Evolutionary conservation across 2,797 vertebrate species (phyloP).

Genomic region (Sebastes iracundus): DNA sequence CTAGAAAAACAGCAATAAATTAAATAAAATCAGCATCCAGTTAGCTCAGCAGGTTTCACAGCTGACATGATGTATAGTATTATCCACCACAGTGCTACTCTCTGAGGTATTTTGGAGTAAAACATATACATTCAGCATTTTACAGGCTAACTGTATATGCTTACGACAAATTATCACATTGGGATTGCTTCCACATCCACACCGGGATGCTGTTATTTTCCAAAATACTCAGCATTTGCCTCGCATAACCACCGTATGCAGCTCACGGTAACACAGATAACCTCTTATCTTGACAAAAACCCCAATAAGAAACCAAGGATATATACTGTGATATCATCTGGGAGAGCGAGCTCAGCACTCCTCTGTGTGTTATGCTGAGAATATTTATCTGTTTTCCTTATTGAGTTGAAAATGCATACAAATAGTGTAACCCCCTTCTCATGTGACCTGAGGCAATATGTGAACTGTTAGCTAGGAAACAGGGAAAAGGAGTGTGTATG

Average conservation of each 20-base stretch:
- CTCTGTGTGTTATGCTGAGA: not conserved
- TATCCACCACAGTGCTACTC: not conserved
- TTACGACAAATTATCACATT: conserved; percentile 20
- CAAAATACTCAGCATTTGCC: conserved; percentile 10
- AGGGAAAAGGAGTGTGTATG: not conserved
- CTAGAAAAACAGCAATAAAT: not conserved
- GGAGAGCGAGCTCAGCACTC: not conserved
- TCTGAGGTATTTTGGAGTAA: conserved; percentile 9
- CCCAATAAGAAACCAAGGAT: conserved; percentile 18
- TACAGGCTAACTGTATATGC: not conserved
- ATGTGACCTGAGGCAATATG: conserved; percentile 11
- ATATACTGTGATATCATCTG: conserved; percentile 15
- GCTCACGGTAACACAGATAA: conserved; percentile 32
- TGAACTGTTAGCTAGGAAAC: not conserved
- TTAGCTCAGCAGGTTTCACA: conserved; percentile 9
- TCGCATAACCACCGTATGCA: conserved; percentile 15
- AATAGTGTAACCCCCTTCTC: not conserved
- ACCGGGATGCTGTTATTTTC: conserved; percentile 1
- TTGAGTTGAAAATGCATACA: conserved; percentile 3
- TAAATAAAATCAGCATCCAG: not conserved
- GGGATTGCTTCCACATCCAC: not conserved
- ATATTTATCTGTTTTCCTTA: conserved; percentile 14
- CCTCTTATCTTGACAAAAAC: conserved; percentile 34
- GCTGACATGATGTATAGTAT: not conserved
- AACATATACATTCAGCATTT: conserved; percentile 21